These are phyloP conservation scores for Notocelia uddmanniana DNA, from an alignment of 2,888 invertebrate genomes.

Conservation along the genomic window DNA sequence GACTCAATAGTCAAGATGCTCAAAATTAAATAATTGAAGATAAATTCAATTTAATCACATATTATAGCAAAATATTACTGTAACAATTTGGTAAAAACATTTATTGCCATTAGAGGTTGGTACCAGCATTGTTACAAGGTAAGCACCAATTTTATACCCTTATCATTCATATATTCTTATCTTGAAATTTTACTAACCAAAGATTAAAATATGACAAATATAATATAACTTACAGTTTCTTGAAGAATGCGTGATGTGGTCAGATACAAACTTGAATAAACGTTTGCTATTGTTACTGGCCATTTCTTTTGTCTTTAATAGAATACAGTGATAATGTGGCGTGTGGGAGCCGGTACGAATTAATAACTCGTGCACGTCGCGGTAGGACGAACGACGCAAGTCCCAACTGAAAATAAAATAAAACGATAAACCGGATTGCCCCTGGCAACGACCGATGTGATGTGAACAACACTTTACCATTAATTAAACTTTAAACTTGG, in stretches of 20 bases:
- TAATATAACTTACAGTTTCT: constrained; percentile 73
- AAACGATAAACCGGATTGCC: constrained; percentile 41
- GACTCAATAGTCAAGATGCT: no score
- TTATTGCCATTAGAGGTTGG: no score
- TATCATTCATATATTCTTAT: no score
- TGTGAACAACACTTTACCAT: constrained; percentile 16
- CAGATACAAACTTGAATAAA: constrained; percentile 70
- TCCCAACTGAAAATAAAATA: constrained; percentile 40
- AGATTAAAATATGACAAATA: not conserved
- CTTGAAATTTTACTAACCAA: not conserved
- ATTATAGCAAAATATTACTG: no score
- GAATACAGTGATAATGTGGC: constrained; percentile 52
- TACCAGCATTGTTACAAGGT: no score
- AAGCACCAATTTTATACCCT: no score
- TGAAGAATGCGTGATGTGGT: constrained; percentile 58
- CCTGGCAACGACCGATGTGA: constrained; percentile 13
- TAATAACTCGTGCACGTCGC: constrained; percentile 43
- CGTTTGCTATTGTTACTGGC: constrained; percentile 67
- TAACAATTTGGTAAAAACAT: no score
- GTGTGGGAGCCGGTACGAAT: constrained; percentile 49
- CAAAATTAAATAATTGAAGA: no score
- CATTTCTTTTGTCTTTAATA: constrained; percentile 58
- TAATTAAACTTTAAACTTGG: not conserved
- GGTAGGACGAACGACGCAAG: constrained; percentile 37
- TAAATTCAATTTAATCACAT: no score